Conservation (phyloP, 2,797 vertebrate species). For the Anguilla anguilla region DNA sequence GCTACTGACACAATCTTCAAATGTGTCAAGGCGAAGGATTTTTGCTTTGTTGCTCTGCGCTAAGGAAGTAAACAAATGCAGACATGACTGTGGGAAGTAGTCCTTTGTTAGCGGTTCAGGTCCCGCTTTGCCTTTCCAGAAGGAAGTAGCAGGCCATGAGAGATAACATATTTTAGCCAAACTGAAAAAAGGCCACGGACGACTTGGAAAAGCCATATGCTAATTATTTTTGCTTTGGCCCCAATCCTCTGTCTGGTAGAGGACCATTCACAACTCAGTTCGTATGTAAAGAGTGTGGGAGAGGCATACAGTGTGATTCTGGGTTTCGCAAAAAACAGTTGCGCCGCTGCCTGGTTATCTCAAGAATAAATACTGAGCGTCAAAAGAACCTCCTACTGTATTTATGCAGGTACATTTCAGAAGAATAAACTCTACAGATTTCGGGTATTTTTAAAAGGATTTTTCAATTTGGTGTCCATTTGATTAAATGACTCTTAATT, state of each 20-base stretch:
- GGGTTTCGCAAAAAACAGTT: neutral
- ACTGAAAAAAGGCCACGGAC: neutral
- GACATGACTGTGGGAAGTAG: neutral
- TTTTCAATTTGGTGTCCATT: neutral
- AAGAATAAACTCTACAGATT: neutral
- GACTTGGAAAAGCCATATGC: neutral
- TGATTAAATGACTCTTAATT: neutral
- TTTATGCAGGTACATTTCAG: neutral
- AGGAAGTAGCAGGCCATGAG: neutral
- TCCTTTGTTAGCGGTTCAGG: neutral
- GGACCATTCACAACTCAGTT: neutral
- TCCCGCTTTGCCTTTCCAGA: neutral
- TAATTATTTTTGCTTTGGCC: neutral
- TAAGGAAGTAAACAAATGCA: neutral
- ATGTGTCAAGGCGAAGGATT: neutral
- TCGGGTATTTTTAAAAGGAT: neutral
- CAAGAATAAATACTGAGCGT: neutral
- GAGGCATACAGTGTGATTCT: neutral
- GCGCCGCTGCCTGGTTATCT: neutral
- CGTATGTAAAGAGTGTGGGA: neutral
- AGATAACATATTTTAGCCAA: neutral
- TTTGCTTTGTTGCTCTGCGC: neutral
- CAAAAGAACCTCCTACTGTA: neutral
- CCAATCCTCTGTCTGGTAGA: neutral
- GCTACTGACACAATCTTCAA: neutral